phyloP scores from a whole-genome alignment of 2,113 vertebrate genomes.

The Notothenia rossii region DNA sequence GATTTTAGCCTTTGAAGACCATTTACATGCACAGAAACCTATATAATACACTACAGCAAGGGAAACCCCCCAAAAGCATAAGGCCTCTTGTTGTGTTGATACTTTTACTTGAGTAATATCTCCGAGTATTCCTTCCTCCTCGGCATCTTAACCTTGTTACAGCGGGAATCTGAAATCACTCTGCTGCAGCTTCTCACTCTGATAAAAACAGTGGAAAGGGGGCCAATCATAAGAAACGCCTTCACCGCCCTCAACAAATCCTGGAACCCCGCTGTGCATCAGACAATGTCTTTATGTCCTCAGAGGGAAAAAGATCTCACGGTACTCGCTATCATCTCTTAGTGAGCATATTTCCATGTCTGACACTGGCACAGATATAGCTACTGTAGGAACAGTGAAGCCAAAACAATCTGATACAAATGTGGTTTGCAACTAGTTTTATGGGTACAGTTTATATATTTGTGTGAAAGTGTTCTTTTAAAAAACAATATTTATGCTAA shows the following conservation, averaged over 20 bases:
- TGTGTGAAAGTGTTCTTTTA: not conserved
- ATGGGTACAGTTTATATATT: not conserved
- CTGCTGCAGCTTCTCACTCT: not conserved
- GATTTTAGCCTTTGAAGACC: too few species aligned
- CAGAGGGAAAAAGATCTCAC: not conserved
- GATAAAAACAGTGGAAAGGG: not conserved
- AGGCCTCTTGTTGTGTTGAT: too few species aligned
- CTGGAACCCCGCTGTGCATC: not conserved
- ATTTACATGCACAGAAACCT: too few species aligned
- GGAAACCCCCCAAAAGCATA: too few species aligned
- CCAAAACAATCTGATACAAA: not conserved
- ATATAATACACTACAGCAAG: too few species aligned
- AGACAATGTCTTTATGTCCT: not conserved
- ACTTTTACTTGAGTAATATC: too few species aligned
- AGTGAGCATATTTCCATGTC: not conserved
- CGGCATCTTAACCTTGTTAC: not conserved
- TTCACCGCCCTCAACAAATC: not conserved
- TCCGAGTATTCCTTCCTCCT: too few species aligned
- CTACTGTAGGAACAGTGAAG: not conserved
- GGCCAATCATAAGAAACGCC: not conserved
- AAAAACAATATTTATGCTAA: not conserved
- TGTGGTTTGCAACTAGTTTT: constrained; percentile 2
- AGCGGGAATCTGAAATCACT: not conserved
- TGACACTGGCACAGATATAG: not conserved
- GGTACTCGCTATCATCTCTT: not conserved